Percentiles rank a stretch among this genome's conserved stretches.
Evolutionary conservation across 2,888 invertebrate species (phyloP).

Genomic region (Acanthosepion esculentum): DNA sequence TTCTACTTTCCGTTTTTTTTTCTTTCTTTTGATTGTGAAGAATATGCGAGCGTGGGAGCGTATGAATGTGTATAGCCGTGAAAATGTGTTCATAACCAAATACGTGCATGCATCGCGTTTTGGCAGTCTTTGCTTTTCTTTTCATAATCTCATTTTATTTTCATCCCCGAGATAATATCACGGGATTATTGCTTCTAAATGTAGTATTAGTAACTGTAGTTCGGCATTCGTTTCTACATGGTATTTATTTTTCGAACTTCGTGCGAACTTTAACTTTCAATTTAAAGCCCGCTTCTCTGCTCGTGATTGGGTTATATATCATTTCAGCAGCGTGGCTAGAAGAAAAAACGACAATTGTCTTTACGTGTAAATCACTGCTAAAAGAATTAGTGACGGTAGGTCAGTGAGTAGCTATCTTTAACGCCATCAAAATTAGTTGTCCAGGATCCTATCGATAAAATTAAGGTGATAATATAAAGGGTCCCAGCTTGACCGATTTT

Average conservation of each 20-base stretch:
- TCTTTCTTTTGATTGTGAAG: too few relatives aligned
- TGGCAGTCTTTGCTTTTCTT: too few relatives aligned
- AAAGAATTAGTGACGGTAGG: neutral
- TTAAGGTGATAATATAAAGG: neutral
- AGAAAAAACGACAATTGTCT: neutral
- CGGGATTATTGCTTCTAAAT: neutral
- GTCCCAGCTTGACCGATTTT: constrained; percentile 18
- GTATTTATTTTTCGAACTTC: neutral
- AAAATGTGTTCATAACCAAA: too few relatives aligned
- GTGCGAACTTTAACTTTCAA: neutral
- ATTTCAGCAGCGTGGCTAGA: neutral
- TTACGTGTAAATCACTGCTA: neutral
- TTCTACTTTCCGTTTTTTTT: too few relatives aligned
- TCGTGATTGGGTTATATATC: neutral
- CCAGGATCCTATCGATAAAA: neutral
- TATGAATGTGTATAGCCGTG: too few relatives aligned
- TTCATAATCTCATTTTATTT: neutral
- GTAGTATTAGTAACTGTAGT: neutral
- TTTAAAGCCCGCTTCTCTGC: neutral
- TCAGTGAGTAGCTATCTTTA: neutral
- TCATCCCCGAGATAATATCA: neutral
- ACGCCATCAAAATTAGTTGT: neutral
- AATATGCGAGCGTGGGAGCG: too few relatives aligned
- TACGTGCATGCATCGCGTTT: too few relatives aligned
- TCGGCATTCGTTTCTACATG: neutral